A percentile compares a stretch with the other conserved stretches of the same genome.
These are phyloP conservation scores for Phocides pigmalion DNA, from an alignment of 1,140 invertebrate species.

Conservation along the genomic window DNA sequence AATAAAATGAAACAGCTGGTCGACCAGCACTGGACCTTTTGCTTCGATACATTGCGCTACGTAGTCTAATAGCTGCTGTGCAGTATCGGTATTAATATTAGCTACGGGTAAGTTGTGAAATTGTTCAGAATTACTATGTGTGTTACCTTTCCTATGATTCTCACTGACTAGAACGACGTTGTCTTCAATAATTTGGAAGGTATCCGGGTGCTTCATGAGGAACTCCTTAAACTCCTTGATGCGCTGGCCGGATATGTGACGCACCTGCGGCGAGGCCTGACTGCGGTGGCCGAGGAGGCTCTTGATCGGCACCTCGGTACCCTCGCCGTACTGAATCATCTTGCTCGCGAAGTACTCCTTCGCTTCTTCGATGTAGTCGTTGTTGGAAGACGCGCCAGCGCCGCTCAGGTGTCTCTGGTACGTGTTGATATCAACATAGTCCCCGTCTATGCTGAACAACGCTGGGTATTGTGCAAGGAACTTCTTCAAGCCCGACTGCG, in stretches of 20 bases:
- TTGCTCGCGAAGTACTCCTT: conserved; percentile 97
- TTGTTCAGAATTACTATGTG: conserved; percentile 84
- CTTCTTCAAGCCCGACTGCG: conserved; percentile 96
- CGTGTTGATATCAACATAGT: conserved; percentile 95
- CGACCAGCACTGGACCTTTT: conserved; percentile 92
- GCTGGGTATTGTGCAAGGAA: conserved; percentile 95
- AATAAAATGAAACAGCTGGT: conserved; percentile 93
- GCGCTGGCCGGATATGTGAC: conserved; percentile 97
- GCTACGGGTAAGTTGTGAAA: conserved; percentile 88
- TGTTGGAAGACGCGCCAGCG: conserved; percentile 85
- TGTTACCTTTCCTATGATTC: conserved; percentile 84
- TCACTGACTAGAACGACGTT: conserved; percentile 87
- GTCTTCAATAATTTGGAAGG: conserved; percentile 95
- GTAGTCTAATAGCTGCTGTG: conserved; percentile 90
- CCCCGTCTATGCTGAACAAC: conserved; percentile 95
- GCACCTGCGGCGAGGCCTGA: conserved; percentile 96
- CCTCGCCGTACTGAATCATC: conserved; percentile 94
- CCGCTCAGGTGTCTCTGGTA: conserved; percentile 85
- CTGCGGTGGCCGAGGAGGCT: conserved; percentile 96
- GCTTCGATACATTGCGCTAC: conserved; percentile 90
- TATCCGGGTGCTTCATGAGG: conserved; percentile 92
- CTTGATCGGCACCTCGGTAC: conserved; percentile 96
- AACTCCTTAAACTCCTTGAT: conserved; percentile 97
- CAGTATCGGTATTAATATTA: conserved; percentile 91
- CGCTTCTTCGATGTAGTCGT: conserved; percentile 96